Base-by-base conservation (phyloP, 2,888 invertebrate genomes). In the Gerris lacustris region DNA sequence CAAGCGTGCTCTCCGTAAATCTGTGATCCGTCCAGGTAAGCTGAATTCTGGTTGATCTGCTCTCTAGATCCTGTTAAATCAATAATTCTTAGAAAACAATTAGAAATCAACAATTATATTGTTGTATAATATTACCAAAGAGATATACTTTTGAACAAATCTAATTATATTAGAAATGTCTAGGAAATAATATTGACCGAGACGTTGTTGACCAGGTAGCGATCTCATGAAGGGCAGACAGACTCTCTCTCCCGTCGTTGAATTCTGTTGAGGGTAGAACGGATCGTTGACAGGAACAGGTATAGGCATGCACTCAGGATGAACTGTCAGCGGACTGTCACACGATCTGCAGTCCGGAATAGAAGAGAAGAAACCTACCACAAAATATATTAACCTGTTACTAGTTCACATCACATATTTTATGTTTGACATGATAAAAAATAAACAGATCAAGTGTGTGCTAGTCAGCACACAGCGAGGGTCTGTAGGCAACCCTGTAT, bases 201-300 rank as follows among this genome's bases (percentile, higher is more conserved):
- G 82, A 70, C 89, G 87, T 76, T 92, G 89, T 78, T 95, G 96
- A 44, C 96, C 96, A 0, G 96, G 94, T 74, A 96, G 82, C 67
- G 94, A 95, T 78, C 96, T 86, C 88, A 95, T 95, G 80, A 94
- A 96, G 0, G 96, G 94, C 82, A 96, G 92, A 81, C 96, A 96
- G 75, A 94, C 84, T 15, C 91, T 83, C 71, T 88, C 88, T 0
- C 95, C 95, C 5, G 90, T 90, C 0, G 90, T 88, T 7, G 89
- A 86, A 79, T 95, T 94, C 47, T 89, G 86, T 73, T 92, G 90
- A 0, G 94, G 92, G 79, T 94, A 96, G 80, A 89, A 93, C 73
- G 93, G 91, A 80, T 96, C 96, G 0, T 92, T 90, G 0, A 88
- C 80, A 0, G 95, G 96, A 0, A 96, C 88, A 0, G 90, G 90